A percentile compares a stretch with the other conserved stretches of the same genome.
Evolutionary conservation across 2,888 invertebrate genomes (phyloP).

Genomic region (Perizoma affinitatum): DNA sequence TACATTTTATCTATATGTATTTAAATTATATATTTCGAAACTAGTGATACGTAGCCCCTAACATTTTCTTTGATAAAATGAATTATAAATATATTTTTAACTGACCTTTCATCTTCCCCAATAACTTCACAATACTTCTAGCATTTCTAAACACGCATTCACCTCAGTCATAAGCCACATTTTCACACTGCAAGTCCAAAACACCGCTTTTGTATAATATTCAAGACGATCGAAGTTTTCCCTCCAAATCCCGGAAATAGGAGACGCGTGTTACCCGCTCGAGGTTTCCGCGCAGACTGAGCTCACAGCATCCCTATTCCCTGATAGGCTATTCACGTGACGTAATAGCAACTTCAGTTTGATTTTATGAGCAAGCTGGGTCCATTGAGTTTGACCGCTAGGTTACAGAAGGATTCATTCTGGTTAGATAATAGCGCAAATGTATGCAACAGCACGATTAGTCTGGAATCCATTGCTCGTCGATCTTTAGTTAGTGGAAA

Average conservation of each 20-base stretch:
- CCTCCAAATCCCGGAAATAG: slow-evolving; percentile 52
- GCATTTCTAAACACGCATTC: slow-evolving; percentile 41
- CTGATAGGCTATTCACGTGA: slow-evolving; percentile 39
- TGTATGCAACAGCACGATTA: slow-evolving; percentile 15
- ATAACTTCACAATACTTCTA: slow-evolving; percentile 45
- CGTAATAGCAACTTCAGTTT: slow-evolving; percentile 51
- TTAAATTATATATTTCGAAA: no score
- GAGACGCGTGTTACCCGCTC: slow-evolving; percentile 49
- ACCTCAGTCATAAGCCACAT: slow-evolving; percentile 44
- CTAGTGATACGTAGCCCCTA: no score
- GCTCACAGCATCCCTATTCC: slow-evolving; percentile 32
- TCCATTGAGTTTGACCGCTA: slow-evolving; percentile 41
- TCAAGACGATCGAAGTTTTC: slow-evolving; percentile 63
- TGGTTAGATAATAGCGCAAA: slow-evolving; percentile 5
- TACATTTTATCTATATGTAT: no score
- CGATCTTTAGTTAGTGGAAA: no score
- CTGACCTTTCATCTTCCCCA: slow-evolving; percentile 66
- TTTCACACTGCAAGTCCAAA: slow-evolving; percentile 54
- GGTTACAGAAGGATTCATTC: slow-evolving; percentile 32
- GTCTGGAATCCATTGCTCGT: not conserved
- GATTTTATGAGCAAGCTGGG: slow-evolving; percentile 49
- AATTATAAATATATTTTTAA: slow-evolving; percentile 11
- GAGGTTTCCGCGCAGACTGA: slow-evolving; percentile 57
- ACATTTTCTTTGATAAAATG: no score
- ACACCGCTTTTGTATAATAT: slow-evolving; percentile 25